phyloP scores from a whole-genome alignment of 2,888 invertebrate species.

The Parnassius smintheus region DNA sequence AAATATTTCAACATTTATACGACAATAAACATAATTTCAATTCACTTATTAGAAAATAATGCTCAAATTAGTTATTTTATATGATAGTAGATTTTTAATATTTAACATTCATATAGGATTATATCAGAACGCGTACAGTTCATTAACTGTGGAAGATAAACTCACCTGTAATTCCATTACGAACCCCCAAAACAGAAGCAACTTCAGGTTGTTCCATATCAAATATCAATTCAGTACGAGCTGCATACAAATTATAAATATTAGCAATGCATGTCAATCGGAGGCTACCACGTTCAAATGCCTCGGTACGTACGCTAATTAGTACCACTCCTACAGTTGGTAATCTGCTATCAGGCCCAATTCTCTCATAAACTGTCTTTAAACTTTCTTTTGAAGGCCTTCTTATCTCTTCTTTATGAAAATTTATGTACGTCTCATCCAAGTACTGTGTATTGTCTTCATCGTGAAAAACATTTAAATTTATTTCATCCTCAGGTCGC shows the following conservation, averaged over 20 bases:
- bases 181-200: slow-evolving; percentile 87
- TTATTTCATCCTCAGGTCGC: slow-evolving; percentile 62
- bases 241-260: slow-evolving; percentile 85
- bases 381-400: slow-evolving; percentile 63
- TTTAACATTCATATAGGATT: too few relatives aligned
- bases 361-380: slow-evolving; percentile 62
- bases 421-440: slow-evolving; percentile 71
- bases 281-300: slow-evolving; percentile 84
- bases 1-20: too few relatives aligned
- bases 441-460: slow-evolving; percentile 71
- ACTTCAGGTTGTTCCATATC: slow-evolving; percentile 88
- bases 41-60: too few relatives aligned
- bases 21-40: too few relatives aligned
- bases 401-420: slow-evolving; percentile 73
- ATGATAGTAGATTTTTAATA: too few relatives aligned
- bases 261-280: slow-evolving; percentile 84
- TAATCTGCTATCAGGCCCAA: slow-evolving; percentile 66
- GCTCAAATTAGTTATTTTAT: background rate
- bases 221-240: slow-evolving; percentile 82
- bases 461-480: slow-evolving; percentile 71
- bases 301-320: slow-evolving; percentile 82
- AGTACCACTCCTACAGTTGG: slow-evolving; percentile 76
- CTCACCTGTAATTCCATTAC: slow-evolving; percentile 82
- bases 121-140: background rate
- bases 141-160: slow-evolving; percentile 14